Evolutionary conservation across 2,797 vertebrate species (phyloP).

Genomic region (Spea hammondii): DNA sequence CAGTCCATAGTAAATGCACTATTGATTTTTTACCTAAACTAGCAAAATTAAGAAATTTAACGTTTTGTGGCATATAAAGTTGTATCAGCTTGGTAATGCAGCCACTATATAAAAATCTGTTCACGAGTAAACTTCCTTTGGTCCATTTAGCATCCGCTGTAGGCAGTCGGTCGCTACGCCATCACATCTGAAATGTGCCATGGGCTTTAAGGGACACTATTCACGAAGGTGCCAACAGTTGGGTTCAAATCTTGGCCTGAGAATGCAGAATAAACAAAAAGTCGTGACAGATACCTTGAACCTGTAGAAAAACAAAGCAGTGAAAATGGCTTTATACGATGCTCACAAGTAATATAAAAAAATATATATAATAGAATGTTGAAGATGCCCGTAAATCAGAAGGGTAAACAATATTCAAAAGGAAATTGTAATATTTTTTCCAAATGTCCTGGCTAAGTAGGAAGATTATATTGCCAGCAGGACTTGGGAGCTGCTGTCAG

Average conservation of each 20-base stretch:
- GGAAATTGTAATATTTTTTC: constrained; percentile 38
- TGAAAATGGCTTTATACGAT: constrained; percentile 7
- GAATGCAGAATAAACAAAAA: constrained; percentile 9
- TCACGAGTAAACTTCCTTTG: no score
- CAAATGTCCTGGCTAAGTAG: constrained; percentile 37
- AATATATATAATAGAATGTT: constrained; percentile 3
- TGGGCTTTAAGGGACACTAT: no score
- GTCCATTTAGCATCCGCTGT: no score
- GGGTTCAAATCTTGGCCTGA: neutral
- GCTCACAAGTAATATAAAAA: neutral
- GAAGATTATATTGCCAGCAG: constrained; percentile 19
- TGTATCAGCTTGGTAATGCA: no score
- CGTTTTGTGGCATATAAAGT: no score
- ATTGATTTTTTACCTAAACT: no score
- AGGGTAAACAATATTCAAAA: constrained; percentile 34
- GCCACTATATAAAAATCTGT: no score
- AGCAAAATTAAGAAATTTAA: no score
- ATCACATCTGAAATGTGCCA: no score
- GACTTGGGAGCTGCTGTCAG: constrained; percentile 4
- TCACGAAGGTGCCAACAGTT: no score
- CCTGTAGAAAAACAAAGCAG: constrained; percentile 22
- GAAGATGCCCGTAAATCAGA: constrained; percentile 24
- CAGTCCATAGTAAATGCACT: no score
- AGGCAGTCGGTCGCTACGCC: no score
- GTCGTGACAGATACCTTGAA: constrained; percentile 33